Evolutionary conservation across 2,888 invertebrate genomes (phyloP), one percentile per base, ranked within the genome.

Genomic region (Heliconius sara): DNA sequence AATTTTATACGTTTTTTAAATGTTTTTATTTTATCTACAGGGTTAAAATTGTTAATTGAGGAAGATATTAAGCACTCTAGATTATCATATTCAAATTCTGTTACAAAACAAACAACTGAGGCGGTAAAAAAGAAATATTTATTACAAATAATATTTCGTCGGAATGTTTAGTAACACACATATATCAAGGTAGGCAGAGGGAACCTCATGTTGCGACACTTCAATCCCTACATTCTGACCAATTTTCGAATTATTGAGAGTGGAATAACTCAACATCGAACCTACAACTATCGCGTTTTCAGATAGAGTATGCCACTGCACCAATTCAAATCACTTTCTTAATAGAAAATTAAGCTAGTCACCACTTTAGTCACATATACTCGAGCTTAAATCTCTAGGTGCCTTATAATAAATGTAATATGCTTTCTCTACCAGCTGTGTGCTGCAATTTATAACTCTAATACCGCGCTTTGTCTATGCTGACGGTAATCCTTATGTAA

Each of bases 401-500:
- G 27, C 7, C 67, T 34, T 34, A n/a, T 39, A 43, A 70, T 13
- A 70, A 25, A 70, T 70, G n/a, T 39, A 16, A 39, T 39, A 16
- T 70, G 43, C 25, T 3, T 70, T 43, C 43, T 70, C 68, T 39
- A 34, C 39, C 66, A 13, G 10, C 22, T n/a, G 34, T 68, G 39
- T 68, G 39, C 0, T 12, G 16, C 70, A 70, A 70, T 70, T 43
- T 70, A 70, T 43, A 70, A 70, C 43, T 16, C 7, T 70, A 70
- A 70, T 70, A 70, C 70, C 70, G 70, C 43, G 25, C 70, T 70
- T 70, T 70, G 70, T 70, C 70, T 25, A 25, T 70, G 39, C 7
- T 43, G 39, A 16, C 39, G 25, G 43, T 70, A 70, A 43, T 70
- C 70, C 43, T 2, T 16, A 25, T 16, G 43, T 13, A 70, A 43